A percentile compares a stretch with the other conserved stretches of the same genome.
phyloP scores from a whole-genome alignment of 2,797 vertebrate species.

The Pseudochaenichthys georgianus region DNA sequence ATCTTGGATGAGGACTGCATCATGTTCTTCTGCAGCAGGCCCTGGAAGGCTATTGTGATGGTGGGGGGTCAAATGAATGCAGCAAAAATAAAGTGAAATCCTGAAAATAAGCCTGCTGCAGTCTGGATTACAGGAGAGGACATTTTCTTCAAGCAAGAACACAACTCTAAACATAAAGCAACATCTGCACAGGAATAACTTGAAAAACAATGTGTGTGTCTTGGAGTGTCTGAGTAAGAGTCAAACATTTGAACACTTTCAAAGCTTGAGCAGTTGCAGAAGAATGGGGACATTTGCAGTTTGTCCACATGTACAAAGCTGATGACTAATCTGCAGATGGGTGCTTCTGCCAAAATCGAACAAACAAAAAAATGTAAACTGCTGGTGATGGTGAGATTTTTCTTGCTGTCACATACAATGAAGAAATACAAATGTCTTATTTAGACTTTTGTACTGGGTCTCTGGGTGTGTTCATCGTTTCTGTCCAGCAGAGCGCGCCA shows the following conservation, averaged over 20 bases:
- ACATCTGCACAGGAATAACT: background rate
- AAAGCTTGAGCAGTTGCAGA: background rate
- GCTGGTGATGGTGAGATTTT: constrained; percentile 3
- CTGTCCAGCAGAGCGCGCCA: constrained; percentile 73
- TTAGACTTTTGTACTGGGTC: constrained; percentile 6
- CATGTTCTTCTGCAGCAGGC: constrained; percentile 33
- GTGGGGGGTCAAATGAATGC: constrained; percentile 37
- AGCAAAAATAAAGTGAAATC: constrained; percentile 31
- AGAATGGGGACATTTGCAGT: background rate
- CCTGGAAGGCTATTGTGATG: background rate
- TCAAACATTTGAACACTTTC: constrained; percentile 14
- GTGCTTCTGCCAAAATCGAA: background rate
- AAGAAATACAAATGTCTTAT: constrained; percentile 19
- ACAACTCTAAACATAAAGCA: constrained; percentile 4
- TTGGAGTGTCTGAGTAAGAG: background rate
- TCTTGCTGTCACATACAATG: background rate
- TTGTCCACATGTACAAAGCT: constrained; percentile 9
- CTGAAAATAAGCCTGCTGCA: constrained; percentile 24
- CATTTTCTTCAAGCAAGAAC: background rate
- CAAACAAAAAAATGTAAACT: background rate
- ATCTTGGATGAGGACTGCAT: constrained; percentile 19
- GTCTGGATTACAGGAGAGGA: constrained; percentile 13
- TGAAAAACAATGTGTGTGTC: background rate
- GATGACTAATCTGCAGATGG: constrained; percentile 8
- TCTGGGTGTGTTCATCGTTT: constrained; percentile 27